Base-by-base conservation (phyloP, 2,888 invertebrate genomes). In the Beris chalybata region DNA sequence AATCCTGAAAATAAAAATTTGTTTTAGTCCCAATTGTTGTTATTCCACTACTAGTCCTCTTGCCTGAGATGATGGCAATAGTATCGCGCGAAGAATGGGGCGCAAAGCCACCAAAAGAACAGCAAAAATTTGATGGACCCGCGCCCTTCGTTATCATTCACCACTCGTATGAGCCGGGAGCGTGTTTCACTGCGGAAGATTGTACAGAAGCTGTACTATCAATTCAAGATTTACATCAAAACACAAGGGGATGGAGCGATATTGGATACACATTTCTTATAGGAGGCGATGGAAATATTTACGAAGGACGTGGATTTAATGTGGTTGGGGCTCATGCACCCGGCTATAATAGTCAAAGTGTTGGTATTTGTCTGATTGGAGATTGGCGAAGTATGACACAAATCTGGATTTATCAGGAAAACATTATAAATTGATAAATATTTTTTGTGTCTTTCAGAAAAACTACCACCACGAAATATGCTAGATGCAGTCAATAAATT, bases 301-400 rank as follows among this genome's bases (percentile, higher is more conserved):
- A 90, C 77, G 87, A 86, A 73, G 90, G 89, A 0, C 83, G 90
- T 4, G 90, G 90, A 0, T 92, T 90, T 86, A 82, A 84, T 6
- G 74, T 79, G 5, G 81, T 86, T 3, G 91, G 91, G 0, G 89
- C 90, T 0, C 92, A 92, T 76, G 87, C 91, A 0, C 85, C 86
- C 1, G 79, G 76, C 66, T 89, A 88, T 78, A 91, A 89, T 76
- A 81, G 81, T 67, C 81, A 82, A 71, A 89, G 89, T 76, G 83
- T 90, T 59, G 90, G 90, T 29, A 86, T 90, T 66, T 87, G 87
- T 67, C 79, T 90, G 5, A 87, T 90, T 64, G 90, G 87, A 47
- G 77, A 78, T 69, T 79, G 76, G 55, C 74, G 76, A 70, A 75
- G 74, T 76, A 69, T 71, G 74, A 59, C 12, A 30, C 45, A n/a